Conservation (phyloP, 2,797 vertebrate species). For the Diglossa cyanea region DNA sequence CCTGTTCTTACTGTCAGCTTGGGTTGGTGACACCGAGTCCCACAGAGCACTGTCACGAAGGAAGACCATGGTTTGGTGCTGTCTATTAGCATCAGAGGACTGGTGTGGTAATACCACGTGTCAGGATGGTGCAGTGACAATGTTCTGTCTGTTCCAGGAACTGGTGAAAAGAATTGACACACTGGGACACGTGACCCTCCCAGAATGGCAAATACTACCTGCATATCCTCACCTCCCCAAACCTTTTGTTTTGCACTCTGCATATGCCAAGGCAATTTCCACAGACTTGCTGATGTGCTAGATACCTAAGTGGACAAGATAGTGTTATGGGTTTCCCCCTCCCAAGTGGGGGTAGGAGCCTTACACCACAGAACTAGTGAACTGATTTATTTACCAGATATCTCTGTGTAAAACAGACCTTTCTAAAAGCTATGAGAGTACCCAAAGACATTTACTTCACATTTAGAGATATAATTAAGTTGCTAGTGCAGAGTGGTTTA, state of each 20-base stretch:
- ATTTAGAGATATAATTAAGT: neutral
- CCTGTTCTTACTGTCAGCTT: neutral
- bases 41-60: neutral
- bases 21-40: neutral
- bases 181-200: neutral
- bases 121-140: neutral
- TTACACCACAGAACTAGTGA: neutral
- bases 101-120: fast-evolving
- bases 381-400: neutral
- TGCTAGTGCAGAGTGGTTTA: neutral
- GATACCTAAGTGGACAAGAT: neutral
- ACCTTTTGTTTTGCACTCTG: neutral
- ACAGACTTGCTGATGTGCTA: neutral
- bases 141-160: neutral
- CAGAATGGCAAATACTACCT: neutral
- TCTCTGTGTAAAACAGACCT: neutral
- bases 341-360: neutral
- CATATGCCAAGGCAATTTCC: neutral
- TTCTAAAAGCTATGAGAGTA: neutral
- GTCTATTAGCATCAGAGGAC: neutral
- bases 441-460: neutral
- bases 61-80: neutral
- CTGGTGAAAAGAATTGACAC: neutral
- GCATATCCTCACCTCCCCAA: neutral
- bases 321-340: neutral